phyloP scores from a whole-genome alignment of 2,888 invertebrate species.

The Cephus nigrinus region DNA sequence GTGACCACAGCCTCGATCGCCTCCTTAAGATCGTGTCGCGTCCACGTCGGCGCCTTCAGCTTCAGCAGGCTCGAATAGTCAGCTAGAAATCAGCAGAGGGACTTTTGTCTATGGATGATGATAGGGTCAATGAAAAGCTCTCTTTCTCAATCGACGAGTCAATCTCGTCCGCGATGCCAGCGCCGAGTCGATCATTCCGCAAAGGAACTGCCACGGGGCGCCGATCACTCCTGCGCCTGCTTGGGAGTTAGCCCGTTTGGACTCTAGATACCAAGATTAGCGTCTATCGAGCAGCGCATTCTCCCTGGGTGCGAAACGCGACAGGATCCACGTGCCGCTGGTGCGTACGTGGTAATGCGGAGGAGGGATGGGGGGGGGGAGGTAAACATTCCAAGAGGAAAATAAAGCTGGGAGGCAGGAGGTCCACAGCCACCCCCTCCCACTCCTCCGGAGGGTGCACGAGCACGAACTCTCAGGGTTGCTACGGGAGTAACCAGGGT shows the following conservation, averaged over 20 bases:
- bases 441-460: neutral
- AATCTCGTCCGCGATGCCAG: neutral
- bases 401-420: neutral
- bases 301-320: neutral
- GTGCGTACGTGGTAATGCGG: neutral
- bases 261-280: neutral
- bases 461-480: neutral
- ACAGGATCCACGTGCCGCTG: neutral
- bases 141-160: neutral
- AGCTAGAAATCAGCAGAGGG: conserved; percentile 62
- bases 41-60: conserved; percentile 82
- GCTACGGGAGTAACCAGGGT: too few relatives aligned
- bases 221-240: neutral
- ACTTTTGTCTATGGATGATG: conserved; percentile 10
- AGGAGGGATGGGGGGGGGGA: too few relatives aligned
- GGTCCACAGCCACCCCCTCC: neutral
- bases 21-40: conserved; percentile 78
- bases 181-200: neutral
- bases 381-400: neutral
- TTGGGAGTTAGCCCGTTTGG: neutral
- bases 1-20: conserved; percentile 81
- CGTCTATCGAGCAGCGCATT: neutral
- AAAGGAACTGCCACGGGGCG: neutral
- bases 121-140: neutral
- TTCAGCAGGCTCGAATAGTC: conserved; percentile 76